These are phyloP conservation scores for Heliconius hortense DNA, from an alignment of 2,888 invertebrate genomes.

Conservation along the genomic window DNA sequence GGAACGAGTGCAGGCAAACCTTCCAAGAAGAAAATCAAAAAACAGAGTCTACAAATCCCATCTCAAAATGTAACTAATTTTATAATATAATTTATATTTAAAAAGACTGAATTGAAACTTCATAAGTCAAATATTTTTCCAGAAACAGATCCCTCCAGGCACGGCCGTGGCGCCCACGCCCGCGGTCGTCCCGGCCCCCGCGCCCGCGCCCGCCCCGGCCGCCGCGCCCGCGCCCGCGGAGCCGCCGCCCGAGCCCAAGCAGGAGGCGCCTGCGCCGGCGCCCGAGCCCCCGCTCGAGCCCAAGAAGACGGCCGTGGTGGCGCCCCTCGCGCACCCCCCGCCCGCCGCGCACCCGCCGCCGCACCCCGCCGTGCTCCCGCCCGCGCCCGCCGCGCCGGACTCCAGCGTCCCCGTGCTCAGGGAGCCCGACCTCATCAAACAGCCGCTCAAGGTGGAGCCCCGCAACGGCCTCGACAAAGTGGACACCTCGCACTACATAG, in stretches of 20 bases:
- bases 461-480: constrained; percentile 74
- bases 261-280: constrained; percentile 49
- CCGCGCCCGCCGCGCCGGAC: constrained; percentile 44
- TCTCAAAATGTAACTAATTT: constrained; percentile 71
- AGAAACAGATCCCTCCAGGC: constrained; percentile 24
- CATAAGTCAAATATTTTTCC: background rate
- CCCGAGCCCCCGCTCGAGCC: constrained; percentile 48
- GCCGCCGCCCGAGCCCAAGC: constrained; percentile 50
- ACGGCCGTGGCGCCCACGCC: constrained; percentile 39
- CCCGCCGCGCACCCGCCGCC: constrained; percentile 54
- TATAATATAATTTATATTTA: constrained; percentile 6
- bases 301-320: constrained; percentile 35
- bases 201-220: constrained; percentile 38
- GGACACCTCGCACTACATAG: constrained; percentile 79
- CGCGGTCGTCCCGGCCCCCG: constrained; percentile 39
- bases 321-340: constrained; percentile 36
- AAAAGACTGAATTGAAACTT: background rate
- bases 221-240: constrained; percentile 43
- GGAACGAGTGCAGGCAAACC: constrained; percentile 68
- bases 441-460: constrained; percentile 59
- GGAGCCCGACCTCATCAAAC: constrained; percentile 56
- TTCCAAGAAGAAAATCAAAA: constrained; percentile 75
- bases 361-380: constrained; percentile 37
- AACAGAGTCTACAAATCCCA: constrained; percentile 61
- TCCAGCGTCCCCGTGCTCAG: constrained; percentile 53